These are phyloP conservation scores for Vanessa atalanta DNA, from an alignment of 1,140 invertebrate species.

Conservation along the genomic window DNA sequence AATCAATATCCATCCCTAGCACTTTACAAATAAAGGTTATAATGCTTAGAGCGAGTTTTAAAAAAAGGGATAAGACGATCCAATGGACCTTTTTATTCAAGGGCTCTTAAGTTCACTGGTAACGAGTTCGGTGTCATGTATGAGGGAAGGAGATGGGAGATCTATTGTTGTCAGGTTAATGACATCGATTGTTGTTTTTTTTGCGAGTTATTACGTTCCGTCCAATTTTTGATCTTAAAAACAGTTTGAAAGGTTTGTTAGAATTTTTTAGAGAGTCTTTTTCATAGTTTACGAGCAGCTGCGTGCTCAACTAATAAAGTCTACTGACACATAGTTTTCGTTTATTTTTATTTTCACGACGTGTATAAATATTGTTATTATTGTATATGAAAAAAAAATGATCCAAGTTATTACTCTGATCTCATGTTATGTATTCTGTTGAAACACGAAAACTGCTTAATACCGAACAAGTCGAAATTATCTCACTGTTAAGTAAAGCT, in stretches of 20 bases:
- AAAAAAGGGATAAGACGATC: slow-evolving; percentile 30
- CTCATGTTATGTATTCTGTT: no score
- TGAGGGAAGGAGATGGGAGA: slow-evolving; percentile 17
- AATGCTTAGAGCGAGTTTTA: not conserved
- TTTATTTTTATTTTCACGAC: no score
- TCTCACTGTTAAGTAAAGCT: no score
- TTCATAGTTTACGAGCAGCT: no score
- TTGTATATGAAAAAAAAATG: no score
- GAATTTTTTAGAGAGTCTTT: not conserved
- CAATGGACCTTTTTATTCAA: slow-evolving; percentile 36
- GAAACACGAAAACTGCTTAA: no score
- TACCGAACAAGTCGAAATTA: no score
- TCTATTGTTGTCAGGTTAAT: slow-evolving; percentile 39
- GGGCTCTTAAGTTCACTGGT: slow-evolving; percentile 27
- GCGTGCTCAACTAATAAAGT: no score
- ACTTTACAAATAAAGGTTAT: not conserved
- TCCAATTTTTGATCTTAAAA: not conserved
- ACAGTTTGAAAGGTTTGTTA: not conserved
- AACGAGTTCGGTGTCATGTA: slow-evolving; percentile 15
- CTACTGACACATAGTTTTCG: no score
- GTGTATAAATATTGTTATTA: no score
- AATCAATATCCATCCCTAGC: slow-evolving; percentile 3
- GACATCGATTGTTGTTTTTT: slow-evolving; percentile 24
- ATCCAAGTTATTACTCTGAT: no score
- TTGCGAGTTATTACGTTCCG: not conserved